Evolutionary conservation across 2,888 invertebrate genomes (phyloP), one percentile per base, ranked within the genome.

Genomic region (Oscheius onirici): DNA sequence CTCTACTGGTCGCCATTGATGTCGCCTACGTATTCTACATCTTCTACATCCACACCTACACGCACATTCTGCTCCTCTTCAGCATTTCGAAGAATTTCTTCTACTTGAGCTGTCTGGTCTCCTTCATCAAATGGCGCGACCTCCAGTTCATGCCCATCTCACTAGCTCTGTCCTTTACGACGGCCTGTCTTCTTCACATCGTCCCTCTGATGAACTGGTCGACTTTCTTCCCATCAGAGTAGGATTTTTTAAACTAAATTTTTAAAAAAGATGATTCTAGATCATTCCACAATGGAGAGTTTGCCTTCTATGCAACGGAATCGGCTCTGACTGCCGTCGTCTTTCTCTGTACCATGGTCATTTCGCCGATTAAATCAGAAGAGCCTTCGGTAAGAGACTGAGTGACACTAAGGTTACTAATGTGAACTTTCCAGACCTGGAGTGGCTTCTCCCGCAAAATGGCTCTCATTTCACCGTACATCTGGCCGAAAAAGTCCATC

Each of bases 401-500:
- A 46, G 46, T 10, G 46, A 46, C 17, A 46, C 2, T 1, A 40
- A 28, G 3, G 17, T 2, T 34, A 15, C 2, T 22, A 10, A 2
- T 43, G 28, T 13, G n/a, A n/a, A n/a, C 13, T 11, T 69, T 76
- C 49, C 63, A 84, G 78, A 75, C 84, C 13, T 86, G 83, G 81
- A 66, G 71, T 49, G 81, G 81, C 58, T 73, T 82, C 26, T 79
- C 82, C 26, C 73, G 77, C 26, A 85, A 84, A 70, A 63, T 84
- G 10, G 44, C 74, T n/a, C 72, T 74, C 26, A 81, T 86, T 40
- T 66, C 77, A 61, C 85, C 97, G 0, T 97, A 95, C 90, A 90
- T 97, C 41, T 99, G 97, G 97, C 97, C 97, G 0, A 92, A 92
- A 84, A 93, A 92, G 63, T 77, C 77, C 11, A 24, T 72, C 13